Base-by-base conservation (phyloP, 2,888 invertebrate species). In the Branchipolynoe longqiensis region DNA sequence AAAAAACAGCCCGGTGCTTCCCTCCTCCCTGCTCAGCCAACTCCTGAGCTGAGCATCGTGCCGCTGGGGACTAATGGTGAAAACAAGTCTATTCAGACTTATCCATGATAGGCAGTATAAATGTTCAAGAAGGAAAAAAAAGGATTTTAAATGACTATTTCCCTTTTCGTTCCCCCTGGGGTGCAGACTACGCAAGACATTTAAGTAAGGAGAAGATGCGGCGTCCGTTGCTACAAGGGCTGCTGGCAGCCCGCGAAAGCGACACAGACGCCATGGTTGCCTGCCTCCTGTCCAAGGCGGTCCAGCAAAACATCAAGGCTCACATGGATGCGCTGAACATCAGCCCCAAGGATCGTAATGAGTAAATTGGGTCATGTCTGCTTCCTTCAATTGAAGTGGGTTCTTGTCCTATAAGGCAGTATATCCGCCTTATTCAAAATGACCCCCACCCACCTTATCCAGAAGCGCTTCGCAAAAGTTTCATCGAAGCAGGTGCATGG, bases 201-300 rank as follows among this genome's bases (percentile, higher is more conserved):
- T 28, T 78, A 22, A 78, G 41, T 25, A 78, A 78, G 78, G 78
- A 78, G 28, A 48, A 28, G 31, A 40, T 78, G 78, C 41, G 78
- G 54, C 78, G 54, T 18, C 78, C 41, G 4, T 22, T 78, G 48
- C 48, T 48, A 12, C 12, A 28, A 6, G 8, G 14, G 2, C 78
- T 78, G n/a, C 78, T 78, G 31, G 12, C 48, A 0, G 25, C 41
- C 28, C 78, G 78, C 28, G 78, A 78, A 14, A 6, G 28, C 1
- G 78, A 78, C 78, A 40, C 28, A 4, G 78, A 78, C 6, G 22
- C 41, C 12, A 48, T 78, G 78, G 2, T 78, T 1, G 28, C 78
- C 4, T 78, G 48, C 54, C 41, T 78, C 48, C 25, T 78, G 25
- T 14, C 2, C 4, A 48, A 78, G 1, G 48, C 18, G 14, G 78